Conservation (phyloP, 2,888 invertebrate species). For the Aelia acuminata region DNA sequence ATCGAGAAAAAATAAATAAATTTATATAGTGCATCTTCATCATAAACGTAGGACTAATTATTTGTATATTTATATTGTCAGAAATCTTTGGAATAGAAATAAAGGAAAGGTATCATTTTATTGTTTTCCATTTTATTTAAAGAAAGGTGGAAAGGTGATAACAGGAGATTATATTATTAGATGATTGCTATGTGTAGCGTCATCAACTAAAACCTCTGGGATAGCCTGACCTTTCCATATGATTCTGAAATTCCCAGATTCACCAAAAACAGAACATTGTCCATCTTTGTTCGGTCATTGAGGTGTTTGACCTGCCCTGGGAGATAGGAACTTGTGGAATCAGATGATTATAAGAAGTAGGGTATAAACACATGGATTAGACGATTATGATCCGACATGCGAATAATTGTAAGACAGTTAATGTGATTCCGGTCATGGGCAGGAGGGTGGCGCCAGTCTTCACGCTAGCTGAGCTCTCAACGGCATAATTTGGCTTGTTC, state of each 20-base stretch:
- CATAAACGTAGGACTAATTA: too few species aligned
- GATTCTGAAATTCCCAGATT: neutral
- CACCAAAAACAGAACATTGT: neutral
- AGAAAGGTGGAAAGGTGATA: too few species aligned
- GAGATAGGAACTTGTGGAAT: neutral
- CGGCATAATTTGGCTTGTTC: neutral
- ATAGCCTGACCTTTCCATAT: too few species aligned
- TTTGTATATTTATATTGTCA: too few species aligned
- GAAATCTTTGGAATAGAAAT: too few species aligned
- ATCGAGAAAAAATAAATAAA: too few species aligned
- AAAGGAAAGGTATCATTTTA: too few species aligned
- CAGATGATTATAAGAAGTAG: neutral
- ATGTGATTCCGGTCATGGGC: slow-evolving; percentile 13
- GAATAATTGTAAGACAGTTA: slow-evolving; percentile 39
- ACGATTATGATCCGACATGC: slow-evolving; percentile 20
- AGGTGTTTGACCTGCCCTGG: neutral
- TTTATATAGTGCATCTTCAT: too few species aligned
- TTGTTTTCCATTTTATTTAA: too few species aligned
- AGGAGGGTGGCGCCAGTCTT: slow-evolving; percentile 37
- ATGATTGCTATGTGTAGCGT: too few species aligned
- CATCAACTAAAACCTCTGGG: too few species aligned
- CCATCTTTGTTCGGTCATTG: neutral
- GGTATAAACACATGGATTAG: slow-evolving; percentile 13
- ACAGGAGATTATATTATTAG: too few species aligned
- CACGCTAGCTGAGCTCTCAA: slow-evolving; percentile 4